These are phyloP conservation scores for Tyrophagus putrescentiae DNA, from an alignment of 1,140 invertebrate genomes.

Conservation along the genomic window DNA sequence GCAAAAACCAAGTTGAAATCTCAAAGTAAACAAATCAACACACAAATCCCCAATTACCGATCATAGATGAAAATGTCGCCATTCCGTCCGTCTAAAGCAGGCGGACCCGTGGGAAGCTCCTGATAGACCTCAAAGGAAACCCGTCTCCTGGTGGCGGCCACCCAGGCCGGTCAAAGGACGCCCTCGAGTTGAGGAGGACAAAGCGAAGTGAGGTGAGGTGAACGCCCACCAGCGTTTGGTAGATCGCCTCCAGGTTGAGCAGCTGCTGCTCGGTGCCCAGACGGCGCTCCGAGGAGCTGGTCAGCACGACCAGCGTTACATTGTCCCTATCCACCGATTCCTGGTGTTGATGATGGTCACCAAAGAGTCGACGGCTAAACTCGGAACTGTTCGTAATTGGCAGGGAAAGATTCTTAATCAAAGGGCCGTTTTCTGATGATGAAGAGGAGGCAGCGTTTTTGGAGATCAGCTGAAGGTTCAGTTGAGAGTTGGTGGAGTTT, in stretches of 20 bases:
- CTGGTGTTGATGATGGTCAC: too few relatives aligned
- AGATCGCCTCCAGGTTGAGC: slow-evolving; percentile 27
- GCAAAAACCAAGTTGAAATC: slow-evolving; percentile 15
- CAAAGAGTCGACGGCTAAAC: too few relatives aligned
- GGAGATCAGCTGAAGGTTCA: too few relatives aligned
- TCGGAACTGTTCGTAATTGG: too few relatives aligned
- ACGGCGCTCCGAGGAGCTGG: background rate
- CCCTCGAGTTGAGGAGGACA: slow-evolving; percentile 31
- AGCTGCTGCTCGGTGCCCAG: slow-evolving; percentile 26
- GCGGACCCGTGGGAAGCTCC: slow-evolving; percentile 26
- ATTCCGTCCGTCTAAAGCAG: slow-evolving; percentile 30
- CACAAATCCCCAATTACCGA: too few relatives aligned
- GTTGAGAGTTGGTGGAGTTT: too few relatives aligned
- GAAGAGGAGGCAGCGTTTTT: too few relatives aligned
- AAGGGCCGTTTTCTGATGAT: too few relatives aligned
- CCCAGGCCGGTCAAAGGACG: background rate
- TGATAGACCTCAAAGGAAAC: slow-evolving; percentile 29
- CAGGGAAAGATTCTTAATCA: too few relatives aligned
- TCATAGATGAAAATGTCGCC: slow-evolving; percentile 34
- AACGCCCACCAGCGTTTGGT: slow-evolving; percentile 17
- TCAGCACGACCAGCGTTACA: slow-evolving; percentile 1
- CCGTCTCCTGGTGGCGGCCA: background rate
- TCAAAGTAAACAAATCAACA: background rate
- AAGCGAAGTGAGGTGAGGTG: slow-evolving; percentile 29
- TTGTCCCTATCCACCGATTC: too few relatives aligned